Evolutionary conservation across 2,888 invertebrate species (phyloP).

Genomic region (Erynnis tages): DNA sequence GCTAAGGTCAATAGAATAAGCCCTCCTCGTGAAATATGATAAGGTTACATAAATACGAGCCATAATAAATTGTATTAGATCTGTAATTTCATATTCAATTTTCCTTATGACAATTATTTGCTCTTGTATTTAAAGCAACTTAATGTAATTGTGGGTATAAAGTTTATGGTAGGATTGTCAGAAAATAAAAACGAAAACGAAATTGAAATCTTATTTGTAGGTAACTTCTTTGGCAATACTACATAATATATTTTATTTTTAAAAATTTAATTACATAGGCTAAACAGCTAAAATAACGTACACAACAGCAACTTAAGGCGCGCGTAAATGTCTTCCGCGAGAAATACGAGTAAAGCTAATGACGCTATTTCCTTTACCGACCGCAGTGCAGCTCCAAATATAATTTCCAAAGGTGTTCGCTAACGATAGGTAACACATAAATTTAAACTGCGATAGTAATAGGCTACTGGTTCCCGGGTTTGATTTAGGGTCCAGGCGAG

Average conservation of each 20-base stretch:
- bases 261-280: no score
- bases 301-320: slow-evolving; percentile 49
- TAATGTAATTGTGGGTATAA: no score
- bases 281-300: not conserved
- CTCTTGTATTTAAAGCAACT: no score
- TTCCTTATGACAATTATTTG: no score
- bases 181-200: no score
- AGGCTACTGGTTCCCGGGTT: slow-evolving; percentile 56
- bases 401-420: slow-evolving; percentile 69
- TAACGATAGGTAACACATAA: slow-evolving; percentile 72
- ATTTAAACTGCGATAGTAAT: slow-evolving; percentile 68
- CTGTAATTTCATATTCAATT: no score
- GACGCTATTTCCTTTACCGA: slow-evolving; percentile 71
- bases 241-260: no score
- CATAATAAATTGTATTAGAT: slow-evolving; percentile 17
- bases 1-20: slow-evolving; percentile 30
- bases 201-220: no score
- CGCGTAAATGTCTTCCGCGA: slow-evolving; percentile 64
- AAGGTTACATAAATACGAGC: slow-evolving; percentile 15
- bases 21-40: slow-evolving; percentile 10
- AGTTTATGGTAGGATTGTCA: no score
- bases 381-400: slow-evolving; percentile 73
- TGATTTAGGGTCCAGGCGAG: slow-evolving; percentile 61
- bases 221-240: no score
- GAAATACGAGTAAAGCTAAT: slow-evolving; percentile 76